Conservation (phyloP, 2,888 invertebrate genomes). For the Anarsia innoxiella region DNA sequence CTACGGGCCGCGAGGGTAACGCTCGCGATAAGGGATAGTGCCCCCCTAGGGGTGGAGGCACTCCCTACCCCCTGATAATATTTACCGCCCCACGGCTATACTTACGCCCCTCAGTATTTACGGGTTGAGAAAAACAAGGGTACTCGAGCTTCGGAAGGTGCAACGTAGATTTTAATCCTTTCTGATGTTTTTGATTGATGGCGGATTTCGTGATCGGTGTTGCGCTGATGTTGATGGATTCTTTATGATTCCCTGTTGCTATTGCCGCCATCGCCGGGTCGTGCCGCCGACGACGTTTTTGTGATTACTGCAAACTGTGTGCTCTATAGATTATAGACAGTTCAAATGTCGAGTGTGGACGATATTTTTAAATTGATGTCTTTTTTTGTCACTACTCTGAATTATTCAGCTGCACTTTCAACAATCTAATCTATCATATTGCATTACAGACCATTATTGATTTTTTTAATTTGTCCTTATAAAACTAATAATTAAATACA, state of each 20-base stretch:
- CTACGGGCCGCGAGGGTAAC: constrained; percentile 72
- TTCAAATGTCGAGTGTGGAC: constrained; percentile 4
- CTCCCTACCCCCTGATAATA: constrained; percentile 66
- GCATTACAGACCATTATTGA: too few species aligned
- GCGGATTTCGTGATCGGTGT: constrained; percentile 68
- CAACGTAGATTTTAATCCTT: constrained; percentile 76
- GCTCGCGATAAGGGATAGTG: constrained; percentile 76
- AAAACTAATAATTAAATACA: too few species aligned
- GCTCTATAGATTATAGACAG: constrained; percentile 11
- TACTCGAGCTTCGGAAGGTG: constrained; percentile 74
- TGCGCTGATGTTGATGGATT: constrained; percentile 69
- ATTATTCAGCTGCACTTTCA: constrained; percentile 18
- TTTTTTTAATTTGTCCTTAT: too few species aligned
- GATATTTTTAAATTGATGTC: too few species aligned
- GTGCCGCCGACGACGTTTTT: constrained; percentile 41
- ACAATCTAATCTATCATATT: too few species aligned
- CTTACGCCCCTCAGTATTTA: constrained; percentile 76
- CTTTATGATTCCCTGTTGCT: constrained; percentile 50
- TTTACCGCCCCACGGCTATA: constrained; percentile 74
- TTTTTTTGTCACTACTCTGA: too few species aligned
- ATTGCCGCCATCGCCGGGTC: constrained; percentile 30
- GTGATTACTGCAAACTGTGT: constrained; percentile 31
- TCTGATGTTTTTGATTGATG: constrained; percentile 76
- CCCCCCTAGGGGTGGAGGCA: constrained; percentile 53
- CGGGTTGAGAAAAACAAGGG: constrained; percentile 76